phyloP scores from a whole-genome alignment of 35 echinoderm and acorn worm species.

The Acanthaster planci region DNA sequence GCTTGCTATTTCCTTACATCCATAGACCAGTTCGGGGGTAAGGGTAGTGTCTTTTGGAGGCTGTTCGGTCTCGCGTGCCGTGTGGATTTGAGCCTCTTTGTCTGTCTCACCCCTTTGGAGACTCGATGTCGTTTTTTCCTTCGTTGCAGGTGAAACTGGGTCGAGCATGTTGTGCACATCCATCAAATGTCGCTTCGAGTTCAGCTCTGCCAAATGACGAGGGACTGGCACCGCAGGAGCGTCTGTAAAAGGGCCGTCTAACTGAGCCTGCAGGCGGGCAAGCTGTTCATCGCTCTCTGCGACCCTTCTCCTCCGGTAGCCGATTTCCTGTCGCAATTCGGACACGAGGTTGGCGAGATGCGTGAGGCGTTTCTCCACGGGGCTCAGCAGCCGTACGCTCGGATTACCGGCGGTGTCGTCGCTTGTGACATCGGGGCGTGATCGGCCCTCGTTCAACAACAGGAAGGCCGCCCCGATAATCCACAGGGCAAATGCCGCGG shows the following conservation, averaged over 20 bases:
- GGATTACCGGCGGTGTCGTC: slow-evolving; percentile 7
- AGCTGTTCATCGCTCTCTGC: slow-evolving; percentile 11
- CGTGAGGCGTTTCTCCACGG: slow-evolving; percentile 4
- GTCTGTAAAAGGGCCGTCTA: slow-evolving; percentile 5
- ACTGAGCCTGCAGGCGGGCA: background rate
- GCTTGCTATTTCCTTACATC: background rate
- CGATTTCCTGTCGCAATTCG: slow-evolving; percentile 7
- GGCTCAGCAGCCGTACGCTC: background rate
- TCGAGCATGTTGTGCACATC: slow-evolving; percentile 22
- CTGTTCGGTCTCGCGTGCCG: background rate
- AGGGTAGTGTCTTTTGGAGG: background rate
- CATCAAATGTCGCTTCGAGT: slow-evolving; percentile 23
- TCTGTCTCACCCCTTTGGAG: background rate
- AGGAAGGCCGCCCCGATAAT: slow-evolving; percentile 4
- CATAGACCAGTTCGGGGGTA: too few species aligned
- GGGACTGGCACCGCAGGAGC: background rate
- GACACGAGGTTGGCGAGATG: slow-evolving; percentile 17
- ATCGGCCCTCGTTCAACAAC: background rate
- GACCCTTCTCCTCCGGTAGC: slow-evolving; percentile 11
- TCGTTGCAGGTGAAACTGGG: slow-evolving; percentile 6
- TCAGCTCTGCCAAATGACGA: background rate
- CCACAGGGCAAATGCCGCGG: slow-evolving; percentile 10
- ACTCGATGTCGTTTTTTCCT: background rate
- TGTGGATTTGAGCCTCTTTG: background rate
- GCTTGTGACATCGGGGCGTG: background rate